Evolutionary conservation across 2,888 invertebrate genomes (phyloP).

Genomic region (Micoletzkya japonica): DNA sequence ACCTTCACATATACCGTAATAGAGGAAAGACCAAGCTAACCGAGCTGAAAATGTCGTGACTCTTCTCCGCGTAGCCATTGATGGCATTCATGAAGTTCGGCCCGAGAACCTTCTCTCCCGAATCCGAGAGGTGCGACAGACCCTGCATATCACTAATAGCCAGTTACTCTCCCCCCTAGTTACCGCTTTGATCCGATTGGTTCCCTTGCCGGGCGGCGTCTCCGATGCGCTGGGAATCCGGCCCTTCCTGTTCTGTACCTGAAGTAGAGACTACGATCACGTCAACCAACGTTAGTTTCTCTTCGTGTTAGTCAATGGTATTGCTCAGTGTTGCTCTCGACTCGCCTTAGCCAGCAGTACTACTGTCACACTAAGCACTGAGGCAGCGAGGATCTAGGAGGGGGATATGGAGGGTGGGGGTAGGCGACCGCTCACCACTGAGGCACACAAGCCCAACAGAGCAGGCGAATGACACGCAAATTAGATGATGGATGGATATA

Average conservation of each 20-base stretch:
- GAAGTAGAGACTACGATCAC: too few relatives aligned
- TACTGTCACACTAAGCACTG: too few relatives aligned
- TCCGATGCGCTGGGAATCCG: constrained; percentile 7
- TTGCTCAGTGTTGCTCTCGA: too few relatives aligned
- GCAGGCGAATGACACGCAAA: too few relatives aligned
- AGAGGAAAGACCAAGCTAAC: constrained; percentile 33
- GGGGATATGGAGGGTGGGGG: too few relatives aligned
- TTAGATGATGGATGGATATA: too few relatives aligned
- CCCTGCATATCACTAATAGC: constrained; percentile 43
- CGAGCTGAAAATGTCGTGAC: constrained; percentile 57
- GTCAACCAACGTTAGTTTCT: too few relatives aligned
- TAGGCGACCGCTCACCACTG: too few relatives aligned
- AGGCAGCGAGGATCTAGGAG: too few relatives aligned
- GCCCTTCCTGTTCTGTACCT: constrained; percentile 37
- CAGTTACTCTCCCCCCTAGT: not conserved
- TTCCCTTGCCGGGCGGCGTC: not conserved
- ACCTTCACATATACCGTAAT: not conserved
- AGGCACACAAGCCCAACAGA: too few relatives aligned
- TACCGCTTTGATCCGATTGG: constrained; percentile 22
- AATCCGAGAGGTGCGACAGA: constrained; percentile 45
- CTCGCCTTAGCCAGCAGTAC: too few relatives aligned
- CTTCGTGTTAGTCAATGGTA: too few relatives aligned
- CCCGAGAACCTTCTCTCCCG: constrained; percentile 59
- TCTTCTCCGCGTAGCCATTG: constrained; percentile 63
- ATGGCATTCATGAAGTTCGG: constrained; percentile 57